Percentiles rank a stretch among this genome's conserved stretches.
phyloP scores from a whole-genome alignment of 2,113 vertebrate genomes.

The Megalops atlanticus region DNA sequence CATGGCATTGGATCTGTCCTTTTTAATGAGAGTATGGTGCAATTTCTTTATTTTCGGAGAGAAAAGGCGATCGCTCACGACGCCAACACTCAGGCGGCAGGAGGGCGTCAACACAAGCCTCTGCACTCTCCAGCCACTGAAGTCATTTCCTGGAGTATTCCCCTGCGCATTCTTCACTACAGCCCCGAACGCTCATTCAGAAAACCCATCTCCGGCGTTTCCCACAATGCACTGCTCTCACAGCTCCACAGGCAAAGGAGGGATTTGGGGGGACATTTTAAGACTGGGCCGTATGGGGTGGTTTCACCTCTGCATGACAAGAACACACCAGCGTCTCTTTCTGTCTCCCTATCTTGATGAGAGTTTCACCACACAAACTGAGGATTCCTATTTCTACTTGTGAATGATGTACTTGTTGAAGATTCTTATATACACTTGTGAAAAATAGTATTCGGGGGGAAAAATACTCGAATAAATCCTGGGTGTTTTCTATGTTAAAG shows the following conservation, averaged over 20 bases:
- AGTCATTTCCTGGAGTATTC: background rate
- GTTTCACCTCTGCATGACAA: no score
- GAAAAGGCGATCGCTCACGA: background rate
- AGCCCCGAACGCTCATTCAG: constrained; percentile 9
- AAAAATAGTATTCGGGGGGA: background rate
- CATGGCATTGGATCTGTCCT: background rate
- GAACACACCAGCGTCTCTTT: constrained; percentile 1
- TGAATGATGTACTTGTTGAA: background rate
- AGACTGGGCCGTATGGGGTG: no score
- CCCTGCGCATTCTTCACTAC: no score
- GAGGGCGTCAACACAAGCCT: background rate
- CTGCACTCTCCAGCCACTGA: background rate
- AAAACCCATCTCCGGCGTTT: background rate
- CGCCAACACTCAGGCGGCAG: background rate
- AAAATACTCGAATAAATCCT: background rate
- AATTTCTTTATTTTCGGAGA: no score
- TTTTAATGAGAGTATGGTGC: background rate
- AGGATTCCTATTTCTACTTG: background rate
- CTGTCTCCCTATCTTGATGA: no score
- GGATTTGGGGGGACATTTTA: background rate
- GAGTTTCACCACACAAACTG: no score
- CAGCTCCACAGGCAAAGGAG: background rate
- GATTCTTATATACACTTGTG: background rate
- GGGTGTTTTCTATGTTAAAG: background rate
- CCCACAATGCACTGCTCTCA: background rate